phyloP scores from a whole-genome alignment of 2,888 invertebrate species.

The Agrochola circellaris region DNA sequence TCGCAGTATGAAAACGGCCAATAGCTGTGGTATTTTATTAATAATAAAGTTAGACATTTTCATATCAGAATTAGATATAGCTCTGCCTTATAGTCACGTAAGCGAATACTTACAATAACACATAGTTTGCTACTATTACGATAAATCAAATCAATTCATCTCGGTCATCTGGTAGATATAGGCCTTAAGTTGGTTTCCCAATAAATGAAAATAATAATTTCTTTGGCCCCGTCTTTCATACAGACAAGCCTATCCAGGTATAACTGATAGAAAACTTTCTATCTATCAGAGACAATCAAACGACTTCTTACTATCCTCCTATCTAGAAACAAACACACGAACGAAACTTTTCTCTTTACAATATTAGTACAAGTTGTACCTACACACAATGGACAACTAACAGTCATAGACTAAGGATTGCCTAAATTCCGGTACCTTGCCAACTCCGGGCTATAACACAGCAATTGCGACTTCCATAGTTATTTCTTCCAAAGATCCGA shows the following conservation, averaged over 20 bases:
- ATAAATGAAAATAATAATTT: not conserved
- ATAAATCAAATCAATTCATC: not conserved
- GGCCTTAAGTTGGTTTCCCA: not conserved
- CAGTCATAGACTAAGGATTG: constrained; percentile 28
- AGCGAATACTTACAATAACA: not conserved
- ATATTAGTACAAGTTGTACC: constrained; percentile 37
- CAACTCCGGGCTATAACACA: constrained; percentile 58
- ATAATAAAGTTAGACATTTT: not conserved
- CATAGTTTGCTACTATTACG: not conserved
- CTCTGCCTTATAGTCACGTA: not conserved
- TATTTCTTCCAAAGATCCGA: constrained; percentile 59
- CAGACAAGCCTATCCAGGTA: not conserved
- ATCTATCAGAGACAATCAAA: constrained; percentile 5
- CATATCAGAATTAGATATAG: not conserved
- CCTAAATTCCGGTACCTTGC: constrained; percentile 31
- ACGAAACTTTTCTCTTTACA: constrained; percentile 49
- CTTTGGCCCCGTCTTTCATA: not conserved
- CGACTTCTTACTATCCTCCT: not conserved
- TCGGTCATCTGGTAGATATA: not conserved
- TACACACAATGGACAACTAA: constrained; percentile 25
- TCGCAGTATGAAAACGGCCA: too few species aligned
- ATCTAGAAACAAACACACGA: constrained; percentile 20
- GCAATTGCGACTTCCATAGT: constrained; percentile 61
- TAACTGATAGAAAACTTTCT: constrained; percentile 16
- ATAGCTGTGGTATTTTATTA: not conserved